Evolutionary conservation across 92 coral and sea anemone species (phyloP).

Genomic region (Epizoanthus illoricatus): DNA sequence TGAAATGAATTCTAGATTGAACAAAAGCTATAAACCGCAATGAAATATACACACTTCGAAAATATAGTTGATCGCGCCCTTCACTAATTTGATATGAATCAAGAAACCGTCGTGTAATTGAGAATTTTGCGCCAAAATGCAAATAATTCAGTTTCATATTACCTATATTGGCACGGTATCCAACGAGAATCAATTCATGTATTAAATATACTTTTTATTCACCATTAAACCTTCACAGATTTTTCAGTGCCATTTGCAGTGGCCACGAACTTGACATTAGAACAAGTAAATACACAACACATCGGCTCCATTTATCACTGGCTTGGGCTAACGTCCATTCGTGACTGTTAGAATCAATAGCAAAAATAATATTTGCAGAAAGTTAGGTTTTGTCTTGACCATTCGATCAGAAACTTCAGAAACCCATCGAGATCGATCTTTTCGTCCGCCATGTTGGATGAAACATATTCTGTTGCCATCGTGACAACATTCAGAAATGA

Average conservation of each 20-base stretch:
- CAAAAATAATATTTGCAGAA: background rate
- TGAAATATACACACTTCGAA: background rate
- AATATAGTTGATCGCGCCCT: background rate
- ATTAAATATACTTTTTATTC: background rate
- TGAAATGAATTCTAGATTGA: background rate
- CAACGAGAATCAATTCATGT: background rate
- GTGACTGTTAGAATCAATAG: background rate
- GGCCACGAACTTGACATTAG: too few relatives aligned
- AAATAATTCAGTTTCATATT: background rate
- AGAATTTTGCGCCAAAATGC: slow-evolving; percentile 11
- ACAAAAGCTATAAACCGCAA: background rate
- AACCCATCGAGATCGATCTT: background rate
- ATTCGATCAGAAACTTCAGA: background rate
- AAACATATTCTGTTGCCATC: background rate
- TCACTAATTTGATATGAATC: background rate
- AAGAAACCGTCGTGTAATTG: background rate
- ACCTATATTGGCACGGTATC: background rate
- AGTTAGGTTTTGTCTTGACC: background rate
- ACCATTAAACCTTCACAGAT: background rate
- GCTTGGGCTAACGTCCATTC: too few relatives aligned
- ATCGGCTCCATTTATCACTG: too few relatives aligned
- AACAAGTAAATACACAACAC: too few relatives aligned
- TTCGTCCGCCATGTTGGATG: slow-evolving; percentile 2
- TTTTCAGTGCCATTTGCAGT: background rate
- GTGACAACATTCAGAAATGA: background rate